Base-by-base conservation (phyloP, 2,888 invertebrate genomes). In the Blera fallax region DNA sequence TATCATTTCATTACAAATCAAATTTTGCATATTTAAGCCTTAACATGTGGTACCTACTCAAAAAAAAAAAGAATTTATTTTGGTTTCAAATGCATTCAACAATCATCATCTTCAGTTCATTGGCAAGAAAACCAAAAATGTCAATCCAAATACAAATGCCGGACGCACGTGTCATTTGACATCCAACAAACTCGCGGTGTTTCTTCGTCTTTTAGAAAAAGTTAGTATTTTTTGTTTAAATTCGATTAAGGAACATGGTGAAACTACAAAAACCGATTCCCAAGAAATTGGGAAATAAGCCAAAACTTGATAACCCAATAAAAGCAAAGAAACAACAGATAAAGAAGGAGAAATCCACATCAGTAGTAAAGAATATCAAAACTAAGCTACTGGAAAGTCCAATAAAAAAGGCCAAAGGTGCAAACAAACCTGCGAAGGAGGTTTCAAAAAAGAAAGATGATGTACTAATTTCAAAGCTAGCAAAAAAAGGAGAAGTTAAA, bases 251-350 rank as follows among this genome's bases (percentile, higher is more conserved):
- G 8, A 58, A 32, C 4, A 84, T 84, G 84, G 84, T 70, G 0
- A 84, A 84, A 70, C 1, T 84, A 40, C 84, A 84, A 14, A 84
- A 84, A 70, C 74, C 84, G 1, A 45, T 76, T 58, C 80, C 84
- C 24, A 84, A 80, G 45, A 80, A 69, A 45, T 1, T 84, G 16
- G 80, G 52, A 21, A 74, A 70, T 10, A 84, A 79, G 16, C 14
- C 79, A 0, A 79, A 76, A 27, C 27, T 74, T 1, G 70, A 74
- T 32, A 84, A 76, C 65, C 80, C 84, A 0, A 74, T 84, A 2
- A 83, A 83, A 79, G 62, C 45, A 5, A 80, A 80, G 21, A 84
- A 84, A 64, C 40, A 74, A 3, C 14, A 58, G 18, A 0, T 24
- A 1, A 62, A 64, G 4, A 78, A 83, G 11, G 54, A 54, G 1